Evolutionary conservation across 2,113 vertebrate genomes (phyloP).

Genomic region (Hemiscyllium ocellatum): DNA sequence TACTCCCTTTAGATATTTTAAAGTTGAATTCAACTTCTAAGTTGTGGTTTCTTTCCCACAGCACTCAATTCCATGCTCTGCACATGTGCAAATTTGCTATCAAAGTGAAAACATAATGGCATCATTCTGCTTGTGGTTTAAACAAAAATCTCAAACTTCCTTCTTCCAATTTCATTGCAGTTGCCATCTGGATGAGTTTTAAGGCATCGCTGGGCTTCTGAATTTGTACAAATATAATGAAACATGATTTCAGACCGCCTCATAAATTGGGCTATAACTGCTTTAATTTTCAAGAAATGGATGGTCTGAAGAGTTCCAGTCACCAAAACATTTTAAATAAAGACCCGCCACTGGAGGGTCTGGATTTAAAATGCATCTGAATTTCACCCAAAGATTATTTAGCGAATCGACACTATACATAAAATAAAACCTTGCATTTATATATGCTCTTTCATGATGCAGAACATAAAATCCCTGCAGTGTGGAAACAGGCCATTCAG

Average conservation of each 20-base stretch:
- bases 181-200: constrained; percentile 37
- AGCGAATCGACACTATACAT: neutral
- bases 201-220: constrained; percentile 4
- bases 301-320: neutral
- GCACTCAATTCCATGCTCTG: neutral
- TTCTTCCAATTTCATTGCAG: neutral
- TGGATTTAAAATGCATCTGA: neutral
- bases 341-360: neutral
- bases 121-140: constrained; percentile 17
- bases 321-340: neutral
- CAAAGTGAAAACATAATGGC: constrained; percentile 32
- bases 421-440: neutral
- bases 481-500: too few relatives aligned
- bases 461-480: too few relatives aligned
- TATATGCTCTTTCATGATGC: neutral
- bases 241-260: neutral
- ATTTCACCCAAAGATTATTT: neutral
- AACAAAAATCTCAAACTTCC: neutral
- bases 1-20: neutral
- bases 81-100: neutral
- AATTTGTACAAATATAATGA: constrained; percentile 21
- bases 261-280: constrained; percentile 7
- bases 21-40: neutral
- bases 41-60: neutral
- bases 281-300: neutral